These are phyloP conservation scores for Diadegma fenestrale DNA, from an alignment of 2,888 invertebrate genomes.

Conservation along the genomic window DNA sequence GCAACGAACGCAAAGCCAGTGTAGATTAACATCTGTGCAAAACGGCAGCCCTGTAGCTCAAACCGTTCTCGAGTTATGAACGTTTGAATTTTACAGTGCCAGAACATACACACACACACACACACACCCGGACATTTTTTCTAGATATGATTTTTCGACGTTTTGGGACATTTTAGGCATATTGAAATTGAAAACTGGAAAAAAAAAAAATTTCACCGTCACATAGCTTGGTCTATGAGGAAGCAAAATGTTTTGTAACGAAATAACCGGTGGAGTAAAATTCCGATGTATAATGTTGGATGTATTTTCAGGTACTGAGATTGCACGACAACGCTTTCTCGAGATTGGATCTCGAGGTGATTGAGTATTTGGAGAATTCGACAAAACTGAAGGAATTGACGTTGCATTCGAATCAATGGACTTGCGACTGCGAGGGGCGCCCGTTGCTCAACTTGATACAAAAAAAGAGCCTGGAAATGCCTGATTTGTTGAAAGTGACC, in stretches of 20 bases:
- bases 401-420: slow-evolving; percentile 89
- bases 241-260: neutral
- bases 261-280: neutral
- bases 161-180: no score
- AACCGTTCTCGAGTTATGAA: no score
- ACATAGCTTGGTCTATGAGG: no score
- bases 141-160: no score
- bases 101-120: no score
- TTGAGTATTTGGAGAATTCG: slow-evolving; percentile 85
- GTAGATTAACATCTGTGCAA: no score
- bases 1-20: no score
- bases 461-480: slow-evolving; percentile 80
- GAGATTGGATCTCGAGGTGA: slow-evolving; percentile 83
- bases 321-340: slow-evolving; percentile 87
- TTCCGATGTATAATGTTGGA: slow-evolving; percentile 75
- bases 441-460: slow-evolving; percentile 87
- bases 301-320: slow-evolving; percentile 83
- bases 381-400: slow-evolving; percentile 86
- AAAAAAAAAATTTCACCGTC: no score
- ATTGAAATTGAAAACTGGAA: no score
- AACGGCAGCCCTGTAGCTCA: no score
- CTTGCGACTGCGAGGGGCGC: slow-evolving; percentile 88
- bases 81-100: no score
- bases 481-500: slow-evolving; percentile 67
- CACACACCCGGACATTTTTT: no score